Conservation (phyloP, 2,888 invertebrate species). For the Lysandra coridon region DNA sequence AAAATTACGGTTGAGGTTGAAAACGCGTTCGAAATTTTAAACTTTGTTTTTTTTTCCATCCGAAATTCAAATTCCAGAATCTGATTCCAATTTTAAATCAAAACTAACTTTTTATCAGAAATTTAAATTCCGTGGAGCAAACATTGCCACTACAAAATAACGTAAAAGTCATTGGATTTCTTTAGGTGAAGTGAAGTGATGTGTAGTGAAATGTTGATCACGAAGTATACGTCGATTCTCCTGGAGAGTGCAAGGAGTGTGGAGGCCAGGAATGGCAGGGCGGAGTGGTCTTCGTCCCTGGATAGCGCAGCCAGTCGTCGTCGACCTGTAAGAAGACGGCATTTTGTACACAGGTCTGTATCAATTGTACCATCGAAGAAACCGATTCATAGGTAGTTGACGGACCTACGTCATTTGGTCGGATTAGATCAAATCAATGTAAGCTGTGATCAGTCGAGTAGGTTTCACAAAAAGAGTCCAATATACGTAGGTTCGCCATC, state of each 20-base stretch:
- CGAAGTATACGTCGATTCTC: conserved; percentile 85
- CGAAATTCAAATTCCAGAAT: neutral
- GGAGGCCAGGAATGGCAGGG: conserved; percentile 63
- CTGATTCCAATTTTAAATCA: neutral
- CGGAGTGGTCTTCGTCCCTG: conserved; percentile 60
- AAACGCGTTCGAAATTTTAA: neutral
- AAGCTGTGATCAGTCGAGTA: no score
- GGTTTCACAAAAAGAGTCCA: no score
- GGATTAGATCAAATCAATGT: no score
- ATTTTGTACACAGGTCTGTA: conserved; percentile 63
- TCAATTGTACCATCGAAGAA: no score
- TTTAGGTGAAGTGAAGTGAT: conserved; percentile 30
- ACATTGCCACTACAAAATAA: conserved; percentile 1
- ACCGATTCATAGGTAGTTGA: no score
- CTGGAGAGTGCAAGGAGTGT: conserved; percentile 82
- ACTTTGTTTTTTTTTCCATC: neutral
- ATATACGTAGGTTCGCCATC: no score
- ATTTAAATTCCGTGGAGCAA: neutral
- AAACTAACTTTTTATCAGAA: neutral
- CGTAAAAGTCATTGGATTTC: conserved; percentile 24
- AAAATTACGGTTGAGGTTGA: neutral
- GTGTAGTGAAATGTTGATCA: conserved; percentile 82
- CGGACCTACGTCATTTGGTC: no score
- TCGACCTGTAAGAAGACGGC: conserved; percentile 57
- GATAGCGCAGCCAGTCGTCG: conserved; percentile 57